Percentiles rank a stretch among this genome's conserved stretches.
These are phyloP conservation scores for Lacerta viridis DNA, from an alignment of 2,797 vertebrate genomes.

Conservation along the genomic window DNA sequence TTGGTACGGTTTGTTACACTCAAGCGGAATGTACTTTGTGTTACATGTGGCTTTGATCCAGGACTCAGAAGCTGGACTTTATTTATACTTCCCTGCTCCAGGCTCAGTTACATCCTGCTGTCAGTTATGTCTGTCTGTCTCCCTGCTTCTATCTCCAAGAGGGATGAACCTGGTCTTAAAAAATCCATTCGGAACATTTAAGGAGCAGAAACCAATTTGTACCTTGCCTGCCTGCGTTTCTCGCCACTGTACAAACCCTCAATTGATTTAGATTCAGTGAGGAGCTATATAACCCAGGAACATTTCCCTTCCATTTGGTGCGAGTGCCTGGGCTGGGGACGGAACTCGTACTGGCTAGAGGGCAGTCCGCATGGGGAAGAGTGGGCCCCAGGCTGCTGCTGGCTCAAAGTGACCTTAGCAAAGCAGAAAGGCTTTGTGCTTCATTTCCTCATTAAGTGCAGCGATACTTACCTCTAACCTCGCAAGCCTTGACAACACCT, in stretches of 20 bases:
- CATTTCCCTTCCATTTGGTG: not conserved
- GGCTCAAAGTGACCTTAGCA: constrained; percentile 20
- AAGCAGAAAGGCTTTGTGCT: constrained; percentile 1
- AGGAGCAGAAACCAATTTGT: not conserved
- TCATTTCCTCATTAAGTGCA: constrained; percentile 9
- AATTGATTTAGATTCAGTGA: not conserved
- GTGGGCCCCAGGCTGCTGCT: not conserved
- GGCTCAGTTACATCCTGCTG: constrained; percentile 71
- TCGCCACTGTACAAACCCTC: not conserved
- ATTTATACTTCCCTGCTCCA: constrained; percentile 78
- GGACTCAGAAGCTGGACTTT: constrained; percentile 73
- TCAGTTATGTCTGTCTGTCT: constrained; percentile 46
- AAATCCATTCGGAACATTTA: constrained; percentile 9
- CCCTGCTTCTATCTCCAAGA: constrained; percentile 46
- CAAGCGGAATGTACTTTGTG: constrained; percentile 83
- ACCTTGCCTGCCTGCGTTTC: constrained; percentile 5
- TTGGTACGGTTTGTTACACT: constrained; percentile 82
- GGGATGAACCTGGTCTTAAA: constrained; percentile 26
- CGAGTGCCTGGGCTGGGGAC: not conserved
- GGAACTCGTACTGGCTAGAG: rapidly evolving
- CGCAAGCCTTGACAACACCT: constrained; percentile 8
- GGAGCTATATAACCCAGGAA: not conserved
- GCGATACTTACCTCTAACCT: not conserved
- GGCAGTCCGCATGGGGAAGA: not conserved
- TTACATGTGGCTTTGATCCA: constrained; percentile 81